Evolutionary conservation across 1,140 invertebrate genomes (phyloP).

Genomic region (Zophobas atratus): DNA sequence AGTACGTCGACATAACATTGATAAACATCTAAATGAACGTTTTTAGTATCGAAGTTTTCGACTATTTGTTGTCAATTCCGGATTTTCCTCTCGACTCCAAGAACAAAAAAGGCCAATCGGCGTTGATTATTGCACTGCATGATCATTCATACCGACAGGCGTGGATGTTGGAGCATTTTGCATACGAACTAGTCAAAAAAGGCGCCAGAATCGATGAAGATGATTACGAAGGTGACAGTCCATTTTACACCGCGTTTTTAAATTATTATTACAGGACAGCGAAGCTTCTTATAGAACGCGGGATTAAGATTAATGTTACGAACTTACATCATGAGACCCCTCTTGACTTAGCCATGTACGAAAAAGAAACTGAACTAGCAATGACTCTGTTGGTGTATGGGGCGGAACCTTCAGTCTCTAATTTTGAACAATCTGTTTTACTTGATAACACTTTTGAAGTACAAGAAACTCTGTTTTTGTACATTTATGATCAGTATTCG

Average conservation of each 20-base stretch:
- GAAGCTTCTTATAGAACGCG: neutral
- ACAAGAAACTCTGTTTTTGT: neutral
- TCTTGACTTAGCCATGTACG: too few relatives aligned
- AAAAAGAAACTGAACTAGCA: neutral
- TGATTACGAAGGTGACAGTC: neutral
- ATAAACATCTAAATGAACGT: neutral
- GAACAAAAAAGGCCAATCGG: neutral
- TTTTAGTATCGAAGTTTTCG: constrained; percentile 17
- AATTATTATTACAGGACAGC: neutral
- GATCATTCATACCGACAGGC: too few relatives aligned
- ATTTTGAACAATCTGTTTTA: neutral
- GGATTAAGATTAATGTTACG: too few relatives aligned
- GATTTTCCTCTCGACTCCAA: neutral
- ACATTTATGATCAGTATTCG: constrained; percentile 3
- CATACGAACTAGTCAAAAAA: constrained; percentile 15
- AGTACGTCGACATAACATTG: neutral
- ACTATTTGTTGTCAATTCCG: neutral
- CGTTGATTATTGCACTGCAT: neutral
- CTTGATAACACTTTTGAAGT: neutral
- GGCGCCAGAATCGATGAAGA: neutral
- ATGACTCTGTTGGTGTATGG: neutral
- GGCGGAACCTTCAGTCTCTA: neutral
- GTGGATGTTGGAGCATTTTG: constrained; percentile 3
- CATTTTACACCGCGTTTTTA: neutral
- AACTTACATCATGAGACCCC: too few relatives aligned